These are phyloP conservation scores for Oreortyx pictus DNA, from an alignment of 2,797 vertebrate species.

Conservation along the genomic window DNA sequence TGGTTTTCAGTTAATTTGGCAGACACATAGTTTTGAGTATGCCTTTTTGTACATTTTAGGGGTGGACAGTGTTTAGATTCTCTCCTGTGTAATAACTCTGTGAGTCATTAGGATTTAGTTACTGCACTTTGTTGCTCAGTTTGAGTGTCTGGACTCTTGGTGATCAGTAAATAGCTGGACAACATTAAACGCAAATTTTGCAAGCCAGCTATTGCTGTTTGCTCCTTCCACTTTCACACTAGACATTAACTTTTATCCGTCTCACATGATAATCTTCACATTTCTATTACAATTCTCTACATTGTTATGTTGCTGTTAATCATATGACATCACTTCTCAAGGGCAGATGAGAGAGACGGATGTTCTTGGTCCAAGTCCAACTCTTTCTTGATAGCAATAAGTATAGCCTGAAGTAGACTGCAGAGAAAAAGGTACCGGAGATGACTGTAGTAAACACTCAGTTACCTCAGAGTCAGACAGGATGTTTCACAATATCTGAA, in stretches of 20 bases:
- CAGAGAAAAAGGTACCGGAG: not conserved
- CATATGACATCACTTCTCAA: not conserved
- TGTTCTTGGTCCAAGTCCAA: not conserved
- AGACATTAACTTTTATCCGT: not conserved
- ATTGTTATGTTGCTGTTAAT: not conserved
- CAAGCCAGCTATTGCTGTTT: not conserved
- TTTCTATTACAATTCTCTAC: not conserved
- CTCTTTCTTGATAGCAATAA: not conserved
- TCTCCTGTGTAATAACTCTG: not conserved
- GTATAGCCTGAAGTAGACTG: not conserved
- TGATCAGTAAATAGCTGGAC: not conserved
- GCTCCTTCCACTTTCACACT: not conserved
- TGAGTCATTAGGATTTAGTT: not conserved
- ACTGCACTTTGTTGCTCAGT: rapidly evolving
- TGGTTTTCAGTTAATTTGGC: not conserved
- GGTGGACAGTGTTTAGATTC: not conserved
- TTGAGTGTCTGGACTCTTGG: not conserved
- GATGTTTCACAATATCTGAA: not conserved
- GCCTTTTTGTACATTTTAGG: not conserved
- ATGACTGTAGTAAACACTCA: not conserved
- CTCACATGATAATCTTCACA: not conserved
- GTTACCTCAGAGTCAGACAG: not conserved
- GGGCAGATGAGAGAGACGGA: not conserved
- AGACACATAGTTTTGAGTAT: not conserved
- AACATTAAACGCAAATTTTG: not conserved